Percentiles rank a stretch among this genome's conserved stretches.
These are phyloP conservation scores for Notospermus geniculatus DNA, from an alignment of 1,140 invertebrate genomes.

Conservation along the genomic window DNA sequence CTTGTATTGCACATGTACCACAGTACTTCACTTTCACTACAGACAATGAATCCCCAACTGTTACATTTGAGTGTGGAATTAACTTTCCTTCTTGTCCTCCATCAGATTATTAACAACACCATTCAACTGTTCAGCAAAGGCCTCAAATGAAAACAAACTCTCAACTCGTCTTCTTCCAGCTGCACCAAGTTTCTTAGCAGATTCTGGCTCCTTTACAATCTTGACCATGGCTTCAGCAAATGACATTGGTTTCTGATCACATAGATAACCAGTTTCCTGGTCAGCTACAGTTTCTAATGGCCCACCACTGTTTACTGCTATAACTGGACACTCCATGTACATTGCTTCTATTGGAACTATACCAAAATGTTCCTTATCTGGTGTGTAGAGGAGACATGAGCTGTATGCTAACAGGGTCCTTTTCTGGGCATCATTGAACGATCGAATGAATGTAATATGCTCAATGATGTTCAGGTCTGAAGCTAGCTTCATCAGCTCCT, in stretches of 20 bases:
- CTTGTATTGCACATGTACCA: too few species aligned
- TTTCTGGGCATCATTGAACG: conserved; percentile 82
- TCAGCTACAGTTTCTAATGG: conserved; percentile 90
- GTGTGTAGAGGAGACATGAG: conserved; percentile 88
- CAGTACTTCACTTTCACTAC: too few species aligned
- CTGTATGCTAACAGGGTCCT: conserved; percentile 73
- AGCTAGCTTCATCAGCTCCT: conserved; percentile 71
- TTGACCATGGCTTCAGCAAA: conserved; percentile 79
- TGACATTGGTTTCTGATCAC: conserved; percentile 63
- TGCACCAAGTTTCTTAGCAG: conserved; percentile 67
- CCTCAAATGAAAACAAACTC: conserved; percentile 76
- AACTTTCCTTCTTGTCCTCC: not conserved
- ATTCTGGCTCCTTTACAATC: conserved; percentile 61
- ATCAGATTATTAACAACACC: conserved; percentile 57
- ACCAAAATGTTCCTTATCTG: conserved; percentile 96
- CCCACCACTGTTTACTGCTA: conserved; percentile 93
- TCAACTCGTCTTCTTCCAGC: conserved; percentile 70
- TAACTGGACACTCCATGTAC: conserved; percentile 88
- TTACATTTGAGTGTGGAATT: too few species aligned
- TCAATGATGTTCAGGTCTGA: conserved; percentile 68
- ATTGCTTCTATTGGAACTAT: conserved; percentile 99
- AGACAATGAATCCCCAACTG: too few species aligned
- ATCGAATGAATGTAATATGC: conserved; percentile 80
- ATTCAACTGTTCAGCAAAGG: conserved; percentile 70
- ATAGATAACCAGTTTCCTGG: conserved; percentile 86